These are phyloP conservation scores for Eristalis arbustorum DNA, from an alignment of 2,888 invertebrate species.

Conservation along the genomic window DNA sequence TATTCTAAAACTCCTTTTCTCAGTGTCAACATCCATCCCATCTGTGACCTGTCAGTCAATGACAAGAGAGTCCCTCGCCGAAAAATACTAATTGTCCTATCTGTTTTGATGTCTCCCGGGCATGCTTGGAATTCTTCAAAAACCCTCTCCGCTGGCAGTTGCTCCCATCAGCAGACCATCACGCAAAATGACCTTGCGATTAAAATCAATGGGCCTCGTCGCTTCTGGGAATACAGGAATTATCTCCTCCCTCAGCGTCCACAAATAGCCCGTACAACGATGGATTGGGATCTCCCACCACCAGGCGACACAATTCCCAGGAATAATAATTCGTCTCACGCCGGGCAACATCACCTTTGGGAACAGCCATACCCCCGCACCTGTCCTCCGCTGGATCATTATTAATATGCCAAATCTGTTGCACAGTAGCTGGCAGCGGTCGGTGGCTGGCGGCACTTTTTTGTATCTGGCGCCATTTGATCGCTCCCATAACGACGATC, in stretches of 20 bases:
- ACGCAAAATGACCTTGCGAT: slow-evolving; percentile 56
- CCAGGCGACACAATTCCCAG: slow-evolving; percentile 67
- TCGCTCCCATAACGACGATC: slow-evolving; percentile 70
- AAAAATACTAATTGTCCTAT: too few relatives aligned
- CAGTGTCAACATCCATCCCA: too few relatives aligned
- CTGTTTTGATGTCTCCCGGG: too few relatives aligned
- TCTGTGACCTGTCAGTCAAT: too few relatives aligned
- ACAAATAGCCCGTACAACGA: not conserved
- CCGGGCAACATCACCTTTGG: slow-evolving; percentile 56
- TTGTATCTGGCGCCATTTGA: slow-evolving; percentile 70
- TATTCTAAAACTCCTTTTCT: too few relatives aligned
- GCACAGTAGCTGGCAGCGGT: slow-evolving; percentile 68
- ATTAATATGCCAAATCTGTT: slow-evolving; percentile 69
- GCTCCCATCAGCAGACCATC: not conserved
- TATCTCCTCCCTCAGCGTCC: slow-evolving; percentile 13
- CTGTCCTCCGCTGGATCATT: slow-evolving; percentile 53
- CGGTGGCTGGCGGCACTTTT: slow-evolving; percentile 69
- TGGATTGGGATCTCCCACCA: slow-evolving; percentile 59
- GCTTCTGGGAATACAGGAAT: slow-evolving; percentile 56
- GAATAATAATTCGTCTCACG: slow-evolving; percentile 52
- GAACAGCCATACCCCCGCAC: slow-evolving; percentile 10
- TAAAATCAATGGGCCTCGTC: slow-evolving; percentile 38
- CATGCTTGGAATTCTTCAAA: not conserved
- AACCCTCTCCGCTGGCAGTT: not conserved
- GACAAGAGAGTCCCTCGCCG: too few relatives aligned